Evolutionary conservation across 2,888 invertebrate genomes (phyloP).

Genomic region (Epirrhoe tristata): DNA sequence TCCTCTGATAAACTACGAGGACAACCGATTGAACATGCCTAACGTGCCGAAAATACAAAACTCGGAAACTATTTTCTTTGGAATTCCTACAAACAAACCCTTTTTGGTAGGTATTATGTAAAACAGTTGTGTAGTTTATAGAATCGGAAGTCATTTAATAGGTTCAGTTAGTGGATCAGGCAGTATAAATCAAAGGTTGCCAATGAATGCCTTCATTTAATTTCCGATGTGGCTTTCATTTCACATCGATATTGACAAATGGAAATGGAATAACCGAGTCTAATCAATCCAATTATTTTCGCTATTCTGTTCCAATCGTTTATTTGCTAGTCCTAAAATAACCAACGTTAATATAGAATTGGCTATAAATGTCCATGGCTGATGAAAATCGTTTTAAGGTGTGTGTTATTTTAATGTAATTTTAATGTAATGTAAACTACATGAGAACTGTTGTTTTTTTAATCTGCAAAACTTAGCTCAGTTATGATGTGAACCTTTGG

Average conservation of each 20-base stretch:
- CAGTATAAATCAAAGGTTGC: constrained; percentile 64
- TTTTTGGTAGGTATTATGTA: constrained; percentile 6
- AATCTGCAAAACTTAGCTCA: no score
- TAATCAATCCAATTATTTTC: constrained; percentile 26
- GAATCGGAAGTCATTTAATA: constrained; percentile 38
- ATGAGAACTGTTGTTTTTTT: no score
- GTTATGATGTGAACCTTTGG: neutral
- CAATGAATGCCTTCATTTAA: constrained; percentile 66
- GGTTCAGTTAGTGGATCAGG: constrained; percentile 47
- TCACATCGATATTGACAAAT: constrained; percentile 57
- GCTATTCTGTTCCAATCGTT: constrained; percentile 5
- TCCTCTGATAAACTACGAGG: constrained; percentile 1
- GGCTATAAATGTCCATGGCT: neutral
- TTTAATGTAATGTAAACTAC: no score
- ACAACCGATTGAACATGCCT: constrained; percentile 5
- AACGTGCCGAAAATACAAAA: constrained; percentile 10
- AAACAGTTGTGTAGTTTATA: constrained; percentile 37
- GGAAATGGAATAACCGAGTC: constrained; percentile 53
- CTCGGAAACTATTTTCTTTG: neutral
- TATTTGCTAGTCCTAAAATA: constrained; percentile 6
- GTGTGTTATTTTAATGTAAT: no score
- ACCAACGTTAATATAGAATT: neutral
- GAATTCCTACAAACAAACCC: constrained; percentile 7
- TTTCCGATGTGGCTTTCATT: constrained; percentile 66
- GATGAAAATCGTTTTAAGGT: neutral